Evolutionary conservation across 2,888 invertebrate species (phyloP), one percentile per base, ranked within the genome.

Genomic region (Aphrophora alni): DNA sequence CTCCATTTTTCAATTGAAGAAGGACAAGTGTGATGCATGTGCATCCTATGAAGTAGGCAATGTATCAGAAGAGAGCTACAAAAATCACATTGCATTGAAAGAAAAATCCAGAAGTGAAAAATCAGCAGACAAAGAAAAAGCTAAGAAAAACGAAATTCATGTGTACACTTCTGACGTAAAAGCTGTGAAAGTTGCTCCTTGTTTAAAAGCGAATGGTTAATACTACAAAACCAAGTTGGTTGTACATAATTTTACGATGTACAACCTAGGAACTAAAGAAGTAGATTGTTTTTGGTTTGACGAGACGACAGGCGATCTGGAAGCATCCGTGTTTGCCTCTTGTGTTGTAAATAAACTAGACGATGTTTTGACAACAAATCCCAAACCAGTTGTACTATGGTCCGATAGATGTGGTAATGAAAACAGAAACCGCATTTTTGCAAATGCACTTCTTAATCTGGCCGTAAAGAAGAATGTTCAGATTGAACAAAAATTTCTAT

Each of bases 61-160:
- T 70, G 78, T 78, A 38, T 26, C 59, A 24, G 25, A 75, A 75
- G 78, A 79, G 26, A 17, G 51, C 17, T 82, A 82, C 77, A 69
- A 44, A 75, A 44, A 33, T 28, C 80, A 82, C 71, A 38, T 80
- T 25, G 38, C 68, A 33, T 28, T 28, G 38, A 82, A 80, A 72
- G 72, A 82, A 26, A 72, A 38, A 75, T 78, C 80, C 38, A 73
- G 80, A 74, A 28, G 38, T 38, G 82, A 82, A 80, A 82, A 82
- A 74, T 27, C 77, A 38, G 70, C 68, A 14, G 80, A 82, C 51
- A 76, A 75, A 78, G 78, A 75, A 75, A 80, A 80, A 26, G 70
- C 69, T 21, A 80, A 75, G 75, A 12, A 59, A 33, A 79, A 59
- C 21, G 59, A 74, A 69, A 38, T 74, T 24, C 75, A 80, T 75